These are phyloP conservation scores for Hystrix cristata DNA, from an alignment of 2,113 vertebrate genomes.

Conservation along the genomic window DNA sequence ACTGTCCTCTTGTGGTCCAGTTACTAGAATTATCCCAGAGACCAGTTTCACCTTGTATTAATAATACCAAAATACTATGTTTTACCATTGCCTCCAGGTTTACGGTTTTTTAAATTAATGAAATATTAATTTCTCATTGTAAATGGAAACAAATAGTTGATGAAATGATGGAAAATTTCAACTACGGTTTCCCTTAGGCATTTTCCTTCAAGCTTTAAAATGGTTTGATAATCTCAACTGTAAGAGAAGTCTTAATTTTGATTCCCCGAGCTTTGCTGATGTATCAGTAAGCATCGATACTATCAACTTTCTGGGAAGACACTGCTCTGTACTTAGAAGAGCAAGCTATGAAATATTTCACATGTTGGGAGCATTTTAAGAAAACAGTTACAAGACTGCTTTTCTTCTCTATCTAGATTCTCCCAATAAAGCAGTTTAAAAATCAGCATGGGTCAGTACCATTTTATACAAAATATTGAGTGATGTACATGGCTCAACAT, in stretches of 20 bases:
- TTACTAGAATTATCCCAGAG: background rate
- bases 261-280: conserved; percentile 6
- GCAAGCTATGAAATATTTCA: conserved; percentile 40
- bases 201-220: conserved; percentile 50
- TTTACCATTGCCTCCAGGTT: background rate
- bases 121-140: conserved; percentile 20
- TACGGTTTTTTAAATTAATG: background rate
- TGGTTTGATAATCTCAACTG: background rate
- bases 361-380: conserved; percentile 14
- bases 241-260: conserved; percentile 48
- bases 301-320: background rate
- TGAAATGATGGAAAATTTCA: background rate
- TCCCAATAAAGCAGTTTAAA: conserved; percentile 24
- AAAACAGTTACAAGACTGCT: background rate
- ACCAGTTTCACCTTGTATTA: background rate
- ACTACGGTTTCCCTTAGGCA: background rate
- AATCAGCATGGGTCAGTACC: background rate
- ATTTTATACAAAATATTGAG: conserved; percentile 19
- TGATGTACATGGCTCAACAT: background rate
- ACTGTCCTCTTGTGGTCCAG: background rate
- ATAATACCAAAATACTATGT: background rate
- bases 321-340: background rate
- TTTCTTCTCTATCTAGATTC: conserved; percentile 45
- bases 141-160: background rate
- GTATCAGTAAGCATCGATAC: background rate